Base-by-base conservation (phyloP, 1,140 invertebrate genomes). In the Pomacea maculata region DNA sequence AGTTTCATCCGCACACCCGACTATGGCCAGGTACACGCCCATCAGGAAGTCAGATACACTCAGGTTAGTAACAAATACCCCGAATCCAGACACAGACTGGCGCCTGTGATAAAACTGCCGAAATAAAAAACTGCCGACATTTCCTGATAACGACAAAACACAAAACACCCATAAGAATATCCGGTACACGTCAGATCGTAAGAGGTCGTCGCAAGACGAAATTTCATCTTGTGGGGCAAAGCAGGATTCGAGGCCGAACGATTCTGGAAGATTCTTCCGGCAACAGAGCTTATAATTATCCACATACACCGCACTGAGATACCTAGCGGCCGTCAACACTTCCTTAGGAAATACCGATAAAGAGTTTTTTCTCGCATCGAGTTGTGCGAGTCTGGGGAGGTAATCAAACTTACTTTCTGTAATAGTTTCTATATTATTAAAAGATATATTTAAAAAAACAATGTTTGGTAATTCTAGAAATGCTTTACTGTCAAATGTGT, bases 131-230 rank as follows among this genome's bases (percentile, higher is more conserved):
- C 76, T 80, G 21, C 75, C 64, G 54, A 71, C 57, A 75, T 87
- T 87, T n/a, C 85, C 86, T 25, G 81, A 34, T 21, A 86, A 25
- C 6, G 85, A 72, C 34, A 84, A 6, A 7, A 79, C 55, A 0
- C 81, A 82, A 54, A 83, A 78, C 61, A 85, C 19, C 86, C 84
- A 87, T 0, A 87, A 65, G 11, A 72, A 75, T 15, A 82, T 78
- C 9, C 82, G 74, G 9, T 84, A 79, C n/a, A 80, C 15, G 25
- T 76, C 61, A 25, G 79, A 78, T n/a, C 72, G 64, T 61, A 87
- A 78, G 29, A 87, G 65, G 55, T 87, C 80, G 17, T 77, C 72
- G 75, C 86, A 87, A 10, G 86, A 87, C 14, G 86, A 87, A 54
- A 87, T 78, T 73, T 82, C 80, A 52, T 82, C 77, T 54, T 67